These are phyloP conservation scores for Halcyon chelicuti DNA, from an alignment of 2,797 vertebrate genomes.

Conservation along the genomic window DNA sequence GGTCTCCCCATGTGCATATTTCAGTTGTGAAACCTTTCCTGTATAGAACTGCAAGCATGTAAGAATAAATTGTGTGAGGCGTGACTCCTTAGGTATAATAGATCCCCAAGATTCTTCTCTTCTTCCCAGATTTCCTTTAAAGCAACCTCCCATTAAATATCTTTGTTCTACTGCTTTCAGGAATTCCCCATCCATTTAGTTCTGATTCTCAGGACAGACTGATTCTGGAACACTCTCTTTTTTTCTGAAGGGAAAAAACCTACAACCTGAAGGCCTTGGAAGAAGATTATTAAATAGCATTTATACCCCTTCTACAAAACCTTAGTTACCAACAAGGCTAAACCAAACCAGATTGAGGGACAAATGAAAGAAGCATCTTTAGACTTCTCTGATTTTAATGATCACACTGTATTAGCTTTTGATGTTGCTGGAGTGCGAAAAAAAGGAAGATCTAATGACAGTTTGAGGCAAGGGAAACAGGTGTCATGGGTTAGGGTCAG, in stretches of 20 bases:
- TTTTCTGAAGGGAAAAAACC: not conserved
- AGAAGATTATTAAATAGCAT: not conserved
- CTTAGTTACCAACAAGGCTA: not conserved
- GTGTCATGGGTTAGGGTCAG: not conserved
- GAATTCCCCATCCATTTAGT: not conserved
- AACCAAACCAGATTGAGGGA: not conserved
- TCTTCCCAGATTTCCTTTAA: not conserved
- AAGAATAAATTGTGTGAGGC: not conserved
- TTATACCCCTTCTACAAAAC: not conserved
- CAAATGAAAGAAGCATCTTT: not conserved
- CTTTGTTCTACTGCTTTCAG: not conserved
- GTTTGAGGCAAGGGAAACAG: not conserved
- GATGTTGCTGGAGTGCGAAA: not conserved
- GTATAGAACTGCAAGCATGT: not conserved
- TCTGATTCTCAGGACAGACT: not conserved
- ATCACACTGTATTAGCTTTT: not conserved
- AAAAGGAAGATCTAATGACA: not conserved
- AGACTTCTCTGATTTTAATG: not conserved
- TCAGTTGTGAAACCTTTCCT: not conserved
- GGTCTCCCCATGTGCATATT: accelerated
- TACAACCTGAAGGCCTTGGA: not conserved
- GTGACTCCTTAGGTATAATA: not conserved
- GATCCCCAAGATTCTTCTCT: not conserved
- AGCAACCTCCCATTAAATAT: not conserved
- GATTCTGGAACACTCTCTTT: not conserved